A percentile compares a stretch with the other conserved stretches of the same genome.
Conservation (phyloP, 2,888 invertebrate species). For the Leptopilina myrica region DNA sequence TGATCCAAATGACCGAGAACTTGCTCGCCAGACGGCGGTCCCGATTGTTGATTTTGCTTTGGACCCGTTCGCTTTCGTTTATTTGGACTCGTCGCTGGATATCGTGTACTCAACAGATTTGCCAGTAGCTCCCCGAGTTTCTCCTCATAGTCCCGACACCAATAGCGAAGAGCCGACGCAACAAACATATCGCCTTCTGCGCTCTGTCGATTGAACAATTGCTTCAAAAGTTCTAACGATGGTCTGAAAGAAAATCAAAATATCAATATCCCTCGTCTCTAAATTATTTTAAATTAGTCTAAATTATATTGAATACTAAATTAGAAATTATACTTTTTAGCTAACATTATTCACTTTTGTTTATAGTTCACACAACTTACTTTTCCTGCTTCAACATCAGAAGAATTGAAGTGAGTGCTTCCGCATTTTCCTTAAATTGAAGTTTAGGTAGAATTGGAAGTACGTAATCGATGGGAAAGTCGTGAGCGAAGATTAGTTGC, state of each 20-base stretch:
- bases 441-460: conserved; percentile 88
- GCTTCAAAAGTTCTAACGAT: conserved; percentile 89
- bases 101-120: conserved; percentile 87
- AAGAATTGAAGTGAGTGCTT: conserved; percentile 93
- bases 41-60: conserved; percentile 84
- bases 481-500: conserved; percentile 96
- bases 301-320: no score
- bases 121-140: conserved; percentile 90
- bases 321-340: no score
- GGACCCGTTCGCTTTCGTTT: conserved; percentile 89
- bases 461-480: conserved; percentile 94
- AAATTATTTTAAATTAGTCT: no score
- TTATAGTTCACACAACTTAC: not conserved
- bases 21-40: conserved; percentile 88
- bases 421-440: conserved; percentile 90
- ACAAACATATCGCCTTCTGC: conserved; percentile 91
- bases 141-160: conserved; percentile 95
- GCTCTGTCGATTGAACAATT: conserved; percentile 87
- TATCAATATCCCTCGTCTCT: no score
- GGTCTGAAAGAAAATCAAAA: conserved; percentile 79
- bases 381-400: conserved; percentile 92
- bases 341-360: no score
- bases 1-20: conserved; percentile 95
- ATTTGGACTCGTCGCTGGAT: conserved; percentile 92
- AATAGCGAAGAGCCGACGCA: conserved; percentile 93